These are phyloP conservation scores for Parazoanthus swiftii DNA, from an alignment of 92 coral and sea anemone genomes.

Conservation along the genomic window DNA sequence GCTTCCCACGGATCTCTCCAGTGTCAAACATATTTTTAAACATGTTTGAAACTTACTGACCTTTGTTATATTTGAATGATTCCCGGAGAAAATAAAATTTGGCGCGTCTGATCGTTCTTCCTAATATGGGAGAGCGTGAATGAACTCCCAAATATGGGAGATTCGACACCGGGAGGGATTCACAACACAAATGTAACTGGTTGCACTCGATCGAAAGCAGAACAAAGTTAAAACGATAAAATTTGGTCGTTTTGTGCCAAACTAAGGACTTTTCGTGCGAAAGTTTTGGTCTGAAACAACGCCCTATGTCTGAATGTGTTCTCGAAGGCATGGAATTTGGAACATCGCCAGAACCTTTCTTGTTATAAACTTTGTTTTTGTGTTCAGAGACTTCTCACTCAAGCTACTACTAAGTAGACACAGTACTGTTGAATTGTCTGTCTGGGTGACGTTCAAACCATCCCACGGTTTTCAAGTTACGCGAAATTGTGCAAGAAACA, in stretches of 20 bases:
- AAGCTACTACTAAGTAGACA: too few relatives aligned
- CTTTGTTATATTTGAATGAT: neutral
- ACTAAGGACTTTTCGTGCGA: neutral
- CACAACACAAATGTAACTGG: neutral
- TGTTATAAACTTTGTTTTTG: too few relatives aligned
- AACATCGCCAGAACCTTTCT: neutral
- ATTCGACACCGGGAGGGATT: constrained; percentile 17
- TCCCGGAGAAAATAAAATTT: constrained; percentile 42
- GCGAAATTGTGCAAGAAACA: neutral
- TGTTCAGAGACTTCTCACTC: neutral
- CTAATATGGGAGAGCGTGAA: constrained; percentile 68
- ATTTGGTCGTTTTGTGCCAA: neutral
- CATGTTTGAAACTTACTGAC: too few relatives aligned
- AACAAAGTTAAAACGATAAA: neutral
- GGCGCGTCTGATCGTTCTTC: constrained; percentile 65
- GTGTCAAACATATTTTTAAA: neutral
- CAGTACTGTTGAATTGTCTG: neutral
- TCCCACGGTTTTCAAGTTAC: neutral
- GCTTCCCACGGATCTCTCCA: neutral
- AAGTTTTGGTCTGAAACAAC: neutral
- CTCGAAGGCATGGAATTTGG: neutral
- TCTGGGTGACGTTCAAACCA: neutral
- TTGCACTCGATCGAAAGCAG: neutral
- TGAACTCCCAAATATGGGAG: constrained; percentile 78
- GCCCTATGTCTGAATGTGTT: neutral